Evolutionary conservation across 2,888 invertebrate genomes (phyloP), one percentile per base, ranked within the genome.

Genomic region (Gibbula magus): DNA sequence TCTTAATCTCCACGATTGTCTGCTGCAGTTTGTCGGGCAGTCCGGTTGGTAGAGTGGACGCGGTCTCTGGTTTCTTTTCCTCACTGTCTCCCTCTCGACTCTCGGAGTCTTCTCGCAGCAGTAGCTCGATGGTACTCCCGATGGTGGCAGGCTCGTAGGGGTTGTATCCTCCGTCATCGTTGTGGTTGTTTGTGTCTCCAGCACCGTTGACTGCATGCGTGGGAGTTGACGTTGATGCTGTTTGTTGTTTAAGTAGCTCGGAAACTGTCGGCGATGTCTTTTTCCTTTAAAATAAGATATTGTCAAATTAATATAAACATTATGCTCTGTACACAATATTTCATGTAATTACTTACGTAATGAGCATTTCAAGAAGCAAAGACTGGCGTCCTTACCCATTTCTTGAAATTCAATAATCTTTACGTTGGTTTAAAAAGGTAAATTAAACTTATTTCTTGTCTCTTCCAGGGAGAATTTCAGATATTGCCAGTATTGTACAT

Each of bases 1-100:
- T 86, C 88, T 94, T 94, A 53, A 94, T 89, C 79, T 92, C 91
- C 77, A 91, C 92, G 74, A 94, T 92, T 25, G 93, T 91, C 76
- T 93, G 93, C 83, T 92, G 92, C 78, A 94, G 89, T 54, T 93
- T 93, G 61, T 93, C 92, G 8, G 94, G 93, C 81, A 94, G 91
- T 81, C 92, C 91, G 0, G 93, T 92, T 7, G 94, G 94, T 29
- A 88, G 79, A 81, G 86, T 85, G n/a, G 88, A 86, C 76, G 86
- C 81, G 67, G 81, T 82, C 81, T 89, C 85, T 39, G 86, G 83
- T 66, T 86, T 85, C 51, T 83, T 53, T 2, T 82, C 80, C 66
- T 84, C 84, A 0, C 83, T 84, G 16, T 84, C 82, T 85, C 90
- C 79, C 86, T 86, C 86, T 87, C 90, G 93, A 92, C 86, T 93